phyloP scores from a whole-genome alignment of 2,888 invertebrate genomes.

The Ctena decussata region DNA sequence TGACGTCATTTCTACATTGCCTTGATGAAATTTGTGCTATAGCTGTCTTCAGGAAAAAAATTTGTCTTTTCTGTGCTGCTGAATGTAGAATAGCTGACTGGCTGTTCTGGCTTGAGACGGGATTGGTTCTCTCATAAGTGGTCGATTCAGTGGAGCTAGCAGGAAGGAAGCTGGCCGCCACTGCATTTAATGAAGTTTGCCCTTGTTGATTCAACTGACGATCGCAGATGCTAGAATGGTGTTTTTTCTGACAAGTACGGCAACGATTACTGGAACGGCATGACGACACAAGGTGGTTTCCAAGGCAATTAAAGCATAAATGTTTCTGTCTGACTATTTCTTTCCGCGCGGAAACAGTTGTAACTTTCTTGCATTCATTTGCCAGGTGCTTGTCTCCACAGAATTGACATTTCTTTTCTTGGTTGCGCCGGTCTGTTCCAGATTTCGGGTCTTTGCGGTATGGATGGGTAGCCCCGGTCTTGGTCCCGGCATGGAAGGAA shows the following conservation, averaged over 20 bases:
- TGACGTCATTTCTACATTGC: neutral
- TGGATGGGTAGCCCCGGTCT: neutral
- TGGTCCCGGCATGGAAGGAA: neutral
- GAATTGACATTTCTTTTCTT: constrained; percentile 1
- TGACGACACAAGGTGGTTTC: neutral
- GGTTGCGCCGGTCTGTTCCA: neutral
- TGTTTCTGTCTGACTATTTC: neutral
- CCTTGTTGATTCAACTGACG: neutral
- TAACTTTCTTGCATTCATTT: neutral
- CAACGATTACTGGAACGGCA: constrained; percentile 4
- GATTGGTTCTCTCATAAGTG: neutral
- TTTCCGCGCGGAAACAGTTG: neutral
- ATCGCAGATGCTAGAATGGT: constrained; percentile 18
- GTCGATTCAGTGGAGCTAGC: neutral
- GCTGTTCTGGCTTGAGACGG: neutral
- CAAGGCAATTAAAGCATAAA: neutral
- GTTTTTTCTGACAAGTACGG: neutral
- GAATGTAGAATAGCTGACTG: constrained; percentile 12
- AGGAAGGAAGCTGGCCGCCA: neutral
- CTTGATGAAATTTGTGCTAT: constrained; percentile 11
- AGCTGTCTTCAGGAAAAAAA: constrained; percentile 20
- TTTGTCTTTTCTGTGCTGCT: neutral
- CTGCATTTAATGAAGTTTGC: neutral
- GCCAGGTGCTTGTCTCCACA: neutral
- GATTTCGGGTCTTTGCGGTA: neutral